Conservation (phyloP, 2,888 invertebrate species). For the Microchrysa polita region DNA sequence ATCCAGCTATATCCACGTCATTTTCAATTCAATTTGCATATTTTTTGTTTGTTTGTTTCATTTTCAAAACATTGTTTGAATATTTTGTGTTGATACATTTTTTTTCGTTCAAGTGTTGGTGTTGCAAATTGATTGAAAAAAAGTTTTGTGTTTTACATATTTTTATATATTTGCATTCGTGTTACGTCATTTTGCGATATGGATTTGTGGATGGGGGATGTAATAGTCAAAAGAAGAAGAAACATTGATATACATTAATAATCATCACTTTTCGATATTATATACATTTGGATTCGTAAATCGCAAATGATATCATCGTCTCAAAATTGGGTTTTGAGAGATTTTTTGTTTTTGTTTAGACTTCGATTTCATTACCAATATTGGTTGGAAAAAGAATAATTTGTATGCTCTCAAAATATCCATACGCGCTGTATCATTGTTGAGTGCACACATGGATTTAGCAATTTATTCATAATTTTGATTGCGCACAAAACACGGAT, state of each 20-base stretch:
- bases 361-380: too few relatives aligned
- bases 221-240: conserved; percentile 45
- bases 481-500: conserved; percentile 8
- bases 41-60: conserved; percentile 50
- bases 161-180: too few relatives aligned
- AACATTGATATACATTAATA: conserved; percentile 38
- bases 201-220: conserved; percentile 12
- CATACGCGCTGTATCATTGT: not conserved
- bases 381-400: too few relatives aligned
- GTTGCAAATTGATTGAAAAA: conserved; percentile 30
- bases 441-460: not conserved
- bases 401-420: not conserved
- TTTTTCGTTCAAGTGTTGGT: conserved; percentile 36
- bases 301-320: conserved; percentile 39
- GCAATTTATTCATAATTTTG: too few relatives aligned
- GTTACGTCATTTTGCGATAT: not conserved
- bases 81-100: conserved; percentile 5
- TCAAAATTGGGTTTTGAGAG: too few relatives aligned
- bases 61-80: conserved; percentile 25
- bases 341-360: too few relatives aligned
- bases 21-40: conserved; percentile 38
- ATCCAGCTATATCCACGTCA: conserved; percentile 78
- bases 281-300: conserved; percentile 47
- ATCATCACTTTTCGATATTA: conserved; percentile 46
- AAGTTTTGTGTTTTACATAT: conserved; percentile 50